Conservation (phyloP, 2,113 vertebrate genomes). For the Limanda limanda region DNA sequence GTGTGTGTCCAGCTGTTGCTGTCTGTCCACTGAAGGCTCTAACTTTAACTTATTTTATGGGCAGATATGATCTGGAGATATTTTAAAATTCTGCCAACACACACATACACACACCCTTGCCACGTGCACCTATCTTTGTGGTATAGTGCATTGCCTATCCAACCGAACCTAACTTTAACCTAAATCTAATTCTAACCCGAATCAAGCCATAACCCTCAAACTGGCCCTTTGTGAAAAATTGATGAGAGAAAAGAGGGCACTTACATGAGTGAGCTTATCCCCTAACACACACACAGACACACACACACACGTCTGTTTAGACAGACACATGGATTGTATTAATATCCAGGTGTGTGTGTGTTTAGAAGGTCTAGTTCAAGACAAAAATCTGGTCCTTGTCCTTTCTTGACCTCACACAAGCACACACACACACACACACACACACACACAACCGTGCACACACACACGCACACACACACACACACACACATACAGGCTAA, state of each 20-base stretch:
- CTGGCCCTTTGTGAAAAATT: too few relatives aligned
- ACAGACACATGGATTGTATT: slow-evolving; percentile 66
- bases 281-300: background rate
- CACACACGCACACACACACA: slow-evolving; percentile 20
- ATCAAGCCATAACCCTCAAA: background rate
- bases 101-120: slow-evolving; percentile 8
- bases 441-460: slow-evolving; percentile 19
- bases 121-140: background rate
- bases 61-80: slow-evolving; percentile 28
- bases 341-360: slow-evolving; percentile 64
- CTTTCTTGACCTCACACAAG: slow-evolving; percentile 60
- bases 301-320: slow-evolving; percentile 24
- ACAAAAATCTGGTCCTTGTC: slow-evolving; percentile 72
- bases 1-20: slow-evolving; percentile 39
- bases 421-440: slow-evolving; percentile 22
- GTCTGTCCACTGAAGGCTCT: slow-evolving; percentile 30
- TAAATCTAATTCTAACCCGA: background rate
- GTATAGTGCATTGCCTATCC: background rate
- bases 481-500: slow-evolving; percentile 45
- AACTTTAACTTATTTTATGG: slow-evolving; percentile 39
- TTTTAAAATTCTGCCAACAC: slow-evolving; percentile 14
- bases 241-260: too few relatives aligned
- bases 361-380: slow-evolving; percentile 73
- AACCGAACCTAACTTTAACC: too few relatives aligned
- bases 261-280: too few relatives aligned